Evolutionary conservation across 2,888 invertebrate genomes (phyloP), one percentile per base, ranked within the genome.

Genomic region (Zootermopsis nevadensis): DNA sequence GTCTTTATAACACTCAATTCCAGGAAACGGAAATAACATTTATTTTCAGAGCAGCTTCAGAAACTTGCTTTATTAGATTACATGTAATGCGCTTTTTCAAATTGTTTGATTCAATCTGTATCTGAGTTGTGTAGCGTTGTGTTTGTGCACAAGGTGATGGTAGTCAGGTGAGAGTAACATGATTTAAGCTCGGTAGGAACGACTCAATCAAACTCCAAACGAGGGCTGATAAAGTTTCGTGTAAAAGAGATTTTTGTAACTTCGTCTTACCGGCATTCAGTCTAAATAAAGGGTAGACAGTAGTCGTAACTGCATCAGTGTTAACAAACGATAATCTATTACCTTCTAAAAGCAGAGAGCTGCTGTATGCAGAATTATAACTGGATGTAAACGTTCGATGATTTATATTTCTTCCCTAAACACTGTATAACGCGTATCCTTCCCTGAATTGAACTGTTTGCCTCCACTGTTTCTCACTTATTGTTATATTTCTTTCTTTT

Each of bases 161-260:
- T 24, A 74, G 74, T 74, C 74, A 74, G 74, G 74, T 74, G 74
- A n/a, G 22, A 74, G 38, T 74, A 74, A 74, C 74, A n/a, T n/a
- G 74, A 74, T 74, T 74, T 74, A 3, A 24, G 1, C 74, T 74
- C 35, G 35, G 72, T 15, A 67, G 30, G 30, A 67, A 67, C 55
- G 60, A 27, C 27, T 60, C 60, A 60, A 60, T 60, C 60, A 60
- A 60, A 60, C 60, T 27, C 60, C 3, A 60, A 27, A n/a, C n/a
- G 27, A 60, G 12, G 4, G n/a, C 60, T 27, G 60, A n/a, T n/a
- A 60, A 1, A 12, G 0, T 60, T n/a, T 60, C 27, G 60, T 27
- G 27, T 60, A 60, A 60, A 6, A 27, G n/a, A 12, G 6, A 60
- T 60, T 60, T n/a, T n/a, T 19, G 12, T 48, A 48, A 1, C 15